Base-by-base conservation (phyloP, 37 sponge, comb jelly and placozoan genomes). In the Oopsacas minuta region DNA sequence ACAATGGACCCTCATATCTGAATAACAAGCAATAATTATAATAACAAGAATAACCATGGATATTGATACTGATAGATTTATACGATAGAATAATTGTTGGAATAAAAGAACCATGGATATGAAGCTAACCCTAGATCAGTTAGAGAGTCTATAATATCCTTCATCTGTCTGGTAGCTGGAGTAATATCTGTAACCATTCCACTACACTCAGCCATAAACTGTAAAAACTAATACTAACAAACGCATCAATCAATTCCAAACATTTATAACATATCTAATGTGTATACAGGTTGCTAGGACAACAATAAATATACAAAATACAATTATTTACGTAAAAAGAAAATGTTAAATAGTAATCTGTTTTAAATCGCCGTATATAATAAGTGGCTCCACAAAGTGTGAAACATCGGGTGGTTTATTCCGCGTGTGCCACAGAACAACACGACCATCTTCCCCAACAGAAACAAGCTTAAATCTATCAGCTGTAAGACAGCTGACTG, bases 391-490 rank as follows among this genome's bases (percentile, higher is more conserved):
- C 28, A n/a, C 28, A 20, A 32, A 12, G 75, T 61, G 20, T 7
- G 75, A 61, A 34, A 61, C 28, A 61, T 25, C 75, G 28, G 20
- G 75, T 3, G 75, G 75, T 12, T 61, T 61, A 34, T 61, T 12
- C 22, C 75, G 75, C 75, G 75, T 61, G 75, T 61, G 75, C 75
- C 75, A 61, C 30, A 61, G 28, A 61, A 61, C 75, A 61, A 61
- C 75, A 61, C 75, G 75, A 5, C 75, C 75, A 34, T 61, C 75
- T 12, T n/a, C 75, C 30, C 75, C 75, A 25, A 61, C 75, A 20
- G 75, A 61, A 25, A 61, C 75, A 25, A 61, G 75, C 22, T 61
- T 61, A 34, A 32, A 34, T n/a, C 30, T 61, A 34, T 61, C 75
- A 7, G 32, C 75, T n/a, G 30, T n/a, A 25, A 61, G 30, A 61